phyloP scores from a whole-genome alignment of 2,888 invertebrate genomes.

The Drosophila falleni region DNA sequence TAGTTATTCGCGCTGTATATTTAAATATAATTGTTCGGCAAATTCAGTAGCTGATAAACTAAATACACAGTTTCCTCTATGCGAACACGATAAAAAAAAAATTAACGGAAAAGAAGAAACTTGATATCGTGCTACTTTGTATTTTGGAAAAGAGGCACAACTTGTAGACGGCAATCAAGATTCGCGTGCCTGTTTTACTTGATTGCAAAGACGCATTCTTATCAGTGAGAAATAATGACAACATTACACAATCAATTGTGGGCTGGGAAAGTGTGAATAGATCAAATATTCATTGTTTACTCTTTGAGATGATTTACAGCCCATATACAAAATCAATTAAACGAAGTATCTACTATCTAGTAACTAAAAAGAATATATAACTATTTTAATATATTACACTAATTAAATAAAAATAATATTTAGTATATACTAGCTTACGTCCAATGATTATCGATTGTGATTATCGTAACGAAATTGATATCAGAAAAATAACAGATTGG shows the following conservation, averaged over 20 bases:
- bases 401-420: too few relatives aligned
- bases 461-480: too few relatives aligned
- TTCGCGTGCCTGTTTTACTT: constrained; percentile 56
- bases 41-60: constrained; percentile 58
- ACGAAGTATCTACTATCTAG: too few relatives aligned
- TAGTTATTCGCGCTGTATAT: not conserved
- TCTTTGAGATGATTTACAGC: constrained; percentile 6
- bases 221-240: constrained; percentile 28
- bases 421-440: too few relatives aligned
- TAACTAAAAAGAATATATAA: too few relatives aligned
- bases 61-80: constrained; percentile 32
- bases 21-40: constrained; percentile 22
- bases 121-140: constrained; percentile 20
- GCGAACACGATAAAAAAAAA: constrained; percentile 25
- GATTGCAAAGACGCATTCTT: constrained; percentile 45
- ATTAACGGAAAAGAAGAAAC: constrained; percentile 1
- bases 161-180: constrained; percentile 10
- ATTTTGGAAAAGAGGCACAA: constrained; percentile 15
- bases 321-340: not conserved
- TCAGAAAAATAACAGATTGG: too few relatives aligned
- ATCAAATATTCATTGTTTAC: constrained; percentile 10
- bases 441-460: too few relatives aligned
- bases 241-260: constrained; percentile 21
- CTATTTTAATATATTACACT: too few relatives aligned
- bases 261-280: not conserved